These are phyloP conservation scores for Empis livida DNA, from an alignment of 2,888 invertebrate genomes.

Conservation along the genomic window DNA sequence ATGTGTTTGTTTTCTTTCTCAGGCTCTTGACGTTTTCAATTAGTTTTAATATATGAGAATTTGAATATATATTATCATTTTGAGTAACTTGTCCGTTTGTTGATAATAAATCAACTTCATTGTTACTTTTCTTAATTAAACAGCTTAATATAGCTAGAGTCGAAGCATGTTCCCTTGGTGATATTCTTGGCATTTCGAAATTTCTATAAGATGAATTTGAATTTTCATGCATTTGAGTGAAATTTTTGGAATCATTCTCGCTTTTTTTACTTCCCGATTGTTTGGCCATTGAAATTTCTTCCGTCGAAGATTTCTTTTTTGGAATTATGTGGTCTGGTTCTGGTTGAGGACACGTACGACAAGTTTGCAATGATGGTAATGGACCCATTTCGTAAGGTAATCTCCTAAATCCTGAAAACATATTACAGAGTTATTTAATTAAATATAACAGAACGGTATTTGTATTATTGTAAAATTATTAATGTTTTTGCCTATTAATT, in stretches of 20 bases:
- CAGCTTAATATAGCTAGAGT: constrained; percentile 70
- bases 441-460: too few species aligned
- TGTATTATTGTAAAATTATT: too few species aligned
- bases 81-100: neutral
- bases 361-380: constrained; percentile 45
- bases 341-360: constrained; percentile 15
- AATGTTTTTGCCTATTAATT: too few species aligned
- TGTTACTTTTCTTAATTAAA: constrained; percentile 40
- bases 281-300: constrained; percentile 19
- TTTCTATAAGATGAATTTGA: constrained; percentile 14
- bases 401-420: constrained; percentile 24
- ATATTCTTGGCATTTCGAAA: constrained; percentile 52
- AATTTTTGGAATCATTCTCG: neutral
- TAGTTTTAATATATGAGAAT: constrained; percentile 23
- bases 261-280: neutral
- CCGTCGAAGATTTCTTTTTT: constrained; percentile 20
- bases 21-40: constrained; percentile 24
- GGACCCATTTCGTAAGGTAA: constrained; percentile 65
- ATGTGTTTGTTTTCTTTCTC: neutral
- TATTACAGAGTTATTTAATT: too few species aligned
- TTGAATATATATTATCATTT: neutral
- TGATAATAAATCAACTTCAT: neutral
- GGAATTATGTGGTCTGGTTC: constrained; percentile 19
- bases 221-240: constrained; percentile 24
- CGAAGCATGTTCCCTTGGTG: constrained; percentile 78